phyloP scores from a whole-genome alignment of 1,140 invertebrate genomes.

The Musca domestica region DNA sequence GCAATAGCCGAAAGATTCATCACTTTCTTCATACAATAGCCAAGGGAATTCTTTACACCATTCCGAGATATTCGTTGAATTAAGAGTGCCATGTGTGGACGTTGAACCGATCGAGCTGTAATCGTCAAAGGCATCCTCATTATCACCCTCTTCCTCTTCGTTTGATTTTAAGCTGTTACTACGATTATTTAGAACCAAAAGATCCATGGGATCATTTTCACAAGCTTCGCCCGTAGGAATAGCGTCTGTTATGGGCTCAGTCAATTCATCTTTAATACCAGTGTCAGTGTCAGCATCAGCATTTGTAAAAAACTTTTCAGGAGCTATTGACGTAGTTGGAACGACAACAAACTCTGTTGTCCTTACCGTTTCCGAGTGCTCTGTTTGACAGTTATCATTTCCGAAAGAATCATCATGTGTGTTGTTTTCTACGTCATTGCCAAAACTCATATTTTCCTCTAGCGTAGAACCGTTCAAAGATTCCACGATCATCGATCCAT shows the following conservation, averaged over 20 bases:
- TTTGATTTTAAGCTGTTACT: not conserved
- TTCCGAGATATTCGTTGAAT: not conserved
- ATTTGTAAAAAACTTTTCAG: not conserved
- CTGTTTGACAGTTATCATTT: too few species aligned
- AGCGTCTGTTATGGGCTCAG: not conserved
- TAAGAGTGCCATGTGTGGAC: not conserved
- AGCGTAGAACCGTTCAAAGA: too few species aligned
- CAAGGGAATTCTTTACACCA: not conserved
- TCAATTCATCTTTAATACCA: conserved; percentile 1
- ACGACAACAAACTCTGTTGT: conserved; percentile 1
- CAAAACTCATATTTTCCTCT: too few species aligned
- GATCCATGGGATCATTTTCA: conserved; percentile 12
- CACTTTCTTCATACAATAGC: conserved; percentile 13
- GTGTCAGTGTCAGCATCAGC: not conserved
- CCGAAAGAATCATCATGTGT: too few species aligned
- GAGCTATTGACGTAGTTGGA: not conserved
- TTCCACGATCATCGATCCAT: too few species aligned
- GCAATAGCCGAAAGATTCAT: not conserved
- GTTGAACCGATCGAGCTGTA: not conserved
- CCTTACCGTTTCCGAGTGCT: not conserved
- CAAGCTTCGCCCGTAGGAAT: not conserved
- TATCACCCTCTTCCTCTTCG: not conserved
- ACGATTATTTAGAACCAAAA: not conserved
- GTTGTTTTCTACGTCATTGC: too few species aligned
- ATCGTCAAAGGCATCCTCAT: not conserved